These are phyloP conservation scores for Drosophila helvetica DNA, from an alignment of 2,888 invertebrate species.

Conservation along the genomic window DNA sequence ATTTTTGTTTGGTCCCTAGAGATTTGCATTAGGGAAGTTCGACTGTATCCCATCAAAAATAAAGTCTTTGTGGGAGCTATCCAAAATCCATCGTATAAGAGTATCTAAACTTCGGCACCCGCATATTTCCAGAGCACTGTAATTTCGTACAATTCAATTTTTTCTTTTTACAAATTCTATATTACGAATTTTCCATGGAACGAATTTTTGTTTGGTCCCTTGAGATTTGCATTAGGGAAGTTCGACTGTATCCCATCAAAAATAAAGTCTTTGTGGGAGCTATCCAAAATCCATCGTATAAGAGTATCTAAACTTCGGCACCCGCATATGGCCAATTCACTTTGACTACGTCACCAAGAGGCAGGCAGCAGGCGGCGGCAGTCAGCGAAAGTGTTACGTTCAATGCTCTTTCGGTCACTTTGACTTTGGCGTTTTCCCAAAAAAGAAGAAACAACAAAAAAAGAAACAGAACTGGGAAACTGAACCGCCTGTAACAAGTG, in stretches of 20 bases:
- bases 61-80: no score
- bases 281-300: neutral
- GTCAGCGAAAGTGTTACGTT: conserved; percentile 76
- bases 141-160: no score
- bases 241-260: no score
- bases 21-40: no score
- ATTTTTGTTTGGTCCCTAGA: no score
- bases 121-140: neutral
- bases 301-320: neutral
- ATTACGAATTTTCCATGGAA: no score
- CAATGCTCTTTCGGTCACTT: conserved; percentile 60
- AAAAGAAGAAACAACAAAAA: conserved; percentile 36
- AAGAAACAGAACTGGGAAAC: conserved; percentile 21
- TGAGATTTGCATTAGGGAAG: no score
- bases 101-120: neutral
- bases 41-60: no score
- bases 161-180: no score
- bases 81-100: neutral
- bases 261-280: no score
- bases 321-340: conserved; percentile 18
- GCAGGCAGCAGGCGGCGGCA: neutral
- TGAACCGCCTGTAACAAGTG: conserved; percentile 65
- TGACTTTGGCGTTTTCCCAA: conserved; percentile 72
- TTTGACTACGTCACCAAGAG: conserved; percentile 1
- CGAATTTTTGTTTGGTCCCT: no score